Base-by-base conservation (phyloP, 2,113 vertebrate species). In the Chroicocephalus ridibundus region DNA sequence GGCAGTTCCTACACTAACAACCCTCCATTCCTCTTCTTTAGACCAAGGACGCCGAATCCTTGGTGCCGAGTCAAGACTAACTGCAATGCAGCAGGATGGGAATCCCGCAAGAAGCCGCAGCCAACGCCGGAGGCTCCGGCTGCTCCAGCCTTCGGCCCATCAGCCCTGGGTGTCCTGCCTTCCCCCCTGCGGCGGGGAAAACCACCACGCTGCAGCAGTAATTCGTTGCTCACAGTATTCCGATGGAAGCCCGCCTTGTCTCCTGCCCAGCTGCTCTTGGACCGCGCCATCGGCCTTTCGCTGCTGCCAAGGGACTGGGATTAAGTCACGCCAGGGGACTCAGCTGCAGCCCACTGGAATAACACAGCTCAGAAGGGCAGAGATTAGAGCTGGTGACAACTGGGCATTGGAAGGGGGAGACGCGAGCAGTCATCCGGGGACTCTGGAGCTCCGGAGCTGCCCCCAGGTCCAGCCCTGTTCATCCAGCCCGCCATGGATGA, bases 91-190 rank as follows among this genome's bases (percentile, higher is more conserved):
- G 79, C 44, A 18, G 55, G 32, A 19, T 2, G 10, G 90, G 79
- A 69, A 81, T 54, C 79, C 82, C 49, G 58, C 3, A 24, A 27
- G 82, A 62, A 76, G 52, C 57, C 1, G 9, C 24, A 40, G 52
- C 76, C 88, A 72, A 3, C 0, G 1, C 70, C 1, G 0, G 74
- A 44, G 46, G 32, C 79, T 58, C 54, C 0, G 0, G 52, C 44
- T 74, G 60, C 71, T 46, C 77, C 85, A 57, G 46, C 46, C 55
- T 60, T 49, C 19, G 4, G 5, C n/a, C 65, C n/a, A 1, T 11
- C 80, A 44, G 18, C 11, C 2, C 46, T 7, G 26, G 13, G 5
- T 52, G 51, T 76, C 46, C 62, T 81, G 86, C 82, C 36, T 24
- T 13, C n/a, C 15, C 6, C 84, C 58, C 71, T 69, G 77, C 61